Base-by-base conservation (phyloP, 2,113 vertebrate genomes). In the Epinephelus fuscoguttatus region DNA sequence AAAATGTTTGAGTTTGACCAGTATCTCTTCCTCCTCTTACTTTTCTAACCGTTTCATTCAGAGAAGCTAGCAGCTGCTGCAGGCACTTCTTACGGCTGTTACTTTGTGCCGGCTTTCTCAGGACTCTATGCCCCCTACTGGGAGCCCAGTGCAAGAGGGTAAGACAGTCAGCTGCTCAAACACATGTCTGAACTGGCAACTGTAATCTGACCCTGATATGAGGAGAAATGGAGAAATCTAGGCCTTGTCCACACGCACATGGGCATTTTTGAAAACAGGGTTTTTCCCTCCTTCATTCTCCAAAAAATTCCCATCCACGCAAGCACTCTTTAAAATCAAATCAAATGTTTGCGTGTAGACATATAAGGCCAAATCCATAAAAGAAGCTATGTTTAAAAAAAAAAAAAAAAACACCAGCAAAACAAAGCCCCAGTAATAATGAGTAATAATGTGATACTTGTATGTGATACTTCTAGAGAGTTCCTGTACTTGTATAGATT, bases 71-170 rank as follows among this genome's bases (percentile, higher is more conserved):
- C 98, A 3, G 97, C 97, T 4, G 95, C 96, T 81, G 98, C 87
- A 3, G 98, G 98, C 21, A 96, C 97, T 42, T 99, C 98, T 12
- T 97, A 98, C 1, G 98, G 98, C 87, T 99, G 98, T 94, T 99
- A 99, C 92, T 99, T 99, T 59, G 98, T 99, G 61, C 98, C 98
- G 62, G 98, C 98, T 0, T 99, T 99, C 92, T 99, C 98, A 11
- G 98, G 98, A 45, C 95, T 99, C 45, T 99, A 99, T 42, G 98
- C 98, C 52, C 98, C 98, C 21, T 99, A 99, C 88, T 99, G 98
- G 98, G 98, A 99, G 82, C 97, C 98, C 68, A 99, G 97, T 75
- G 98, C 98, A 23, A 95, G 98, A 95, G 98, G 98, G 98, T 99
- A 93, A 97, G 96, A 30, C 27, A 12, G 8, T 53, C 59, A 6